Conservation (phyloP, 1,140 invertebrate species). For the Pantala flavescens region DNA sequence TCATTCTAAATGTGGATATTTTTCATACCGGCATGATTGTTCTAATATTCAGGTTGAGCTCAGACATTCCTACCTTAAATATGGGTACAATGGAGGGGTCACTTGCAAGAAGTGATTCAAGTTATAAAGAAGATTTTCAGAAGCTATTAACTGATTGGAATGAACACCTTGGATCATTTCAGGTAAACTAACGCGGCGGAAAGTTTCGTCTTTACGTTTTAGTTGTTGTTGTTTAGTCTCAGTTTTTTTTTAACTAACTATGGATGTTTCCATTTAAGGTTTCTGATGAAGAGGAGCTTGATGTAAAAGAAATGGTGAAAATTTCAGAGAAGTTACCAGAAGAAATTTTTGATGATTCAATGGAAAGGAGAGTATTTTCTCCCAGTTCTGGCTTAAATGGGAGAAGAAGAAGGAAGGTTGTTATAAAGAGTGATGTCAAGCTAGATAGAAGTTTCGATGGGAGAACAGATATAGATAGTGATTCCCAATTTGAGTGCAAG, state of each 20-base stretch:
- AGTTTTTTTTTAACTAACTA: too few relatives aligned
- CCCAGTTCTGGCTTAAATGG: not conserved
- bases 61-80: not conserved
- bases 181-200: slow-evolving; percentile 24
- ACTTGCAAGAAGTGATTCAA: not conserved
- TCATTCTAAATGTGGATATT: too few relatives aligned
- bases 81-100: not conserved
- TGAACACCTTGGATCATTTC: slow-evolving; percentile 34
- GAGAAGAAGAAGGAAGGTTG: not conserved
- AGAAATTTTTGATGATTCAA: slow-evolving; percentile 25
- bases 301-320: slow-evolving; percentile 25
- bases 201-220: too few relatives aligned
- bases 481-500: not conserved
- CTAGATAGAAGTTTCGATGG: not conserved
- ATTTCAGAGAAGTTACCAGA: slow-evolving; percentile 24
- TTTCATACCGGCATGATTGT: too few relatives aligned
- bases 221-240: too few relatives aligned
- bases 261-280: slow-evolving; percentile 23
- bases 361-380: not conserved
- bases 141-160: slow-evolving; percentile 37
- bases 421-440: not conserved
- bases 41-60: not conserved
- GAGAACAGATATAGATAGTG: not conserved
- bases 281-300: slow-evolving; percentile 31
- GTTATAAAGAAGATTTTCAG: slow-evolving; percentile 32